These are phyloP conservation scores for Drosophila bifasciata DNA, from an alignment of 1,140 invertebrate genomes.

Conservation along the genomic window DNA sequence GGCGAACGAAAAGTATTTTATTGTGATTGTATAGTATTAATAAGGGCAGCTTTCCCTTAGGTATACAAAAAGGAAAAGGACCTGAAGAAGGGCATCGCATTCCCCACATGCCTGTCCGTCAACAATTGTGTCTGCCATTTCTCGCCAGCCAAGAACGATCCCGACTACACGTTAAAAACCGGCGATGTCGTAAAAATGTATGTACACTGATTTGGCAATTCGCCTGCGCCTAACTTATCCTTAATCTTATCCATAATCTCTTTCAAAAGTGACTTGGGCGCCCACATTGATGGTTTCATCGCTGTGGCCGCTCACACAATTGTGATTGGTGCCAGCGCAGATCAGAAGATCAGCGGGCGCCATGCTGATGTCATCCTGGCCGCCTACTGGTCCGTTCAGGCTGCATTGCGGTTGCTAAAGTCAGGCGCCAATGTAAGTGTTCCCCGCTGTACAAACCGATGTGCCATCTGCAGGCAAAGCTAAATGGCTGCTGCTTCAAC, in stretches of 20 bases:
- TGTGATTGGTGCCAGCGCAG: conserved; percentile 91
- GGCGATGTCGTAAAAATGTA: conserved; percentile 99
- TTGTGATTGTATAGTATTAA: background rate
- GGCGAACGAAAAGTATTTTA: background rate
- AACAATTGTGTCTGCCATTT: conserved; percentile 99
- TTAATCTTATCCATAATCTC: background rate
- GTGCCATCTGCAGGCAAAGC: conserved; percentile 46
- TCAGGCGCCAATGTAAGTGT: conserved; percentile 93
- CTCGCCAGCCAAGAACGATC: conserved; percentile 96
- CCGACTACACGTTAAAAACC: conserved; percentile 94
- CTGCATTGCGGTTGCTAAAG: conserved; percentile 95
- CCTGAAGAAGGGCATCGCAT: conserved; percentile 98
- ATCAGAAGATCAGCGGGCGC: conserved; percentile 91
- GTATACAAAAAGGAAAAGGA: conserved; percentile 99
- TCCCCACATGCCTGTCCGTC: conserved; percentile 98
- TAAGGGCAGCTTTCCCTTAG: conserved; percentile 31
- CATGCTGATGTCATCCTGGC: conserved; percentile 98
- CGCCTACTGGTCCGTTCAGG: conserved; percentile 97
- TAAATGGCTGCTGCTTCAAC: conserved; percentile 52
- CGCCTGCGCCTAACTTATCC: conserved; percentile 40
- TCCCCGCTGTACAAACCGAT: conserved; percentile 3
- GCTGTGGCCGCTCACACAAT: conserved; percentile 98
- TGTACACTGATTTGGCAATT: conserved; percentile 77
- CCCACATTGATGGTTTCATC: conserved; percentile 99
- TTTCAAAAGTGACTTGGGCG: conserved; percentile 94